Percentiles rank a stretch among this genome's conserved stretches.
phyloP scores from a whole-genome alignment of 1,140 invertebrate genomes.

The Thalassaphorura encarpata region DNA sequence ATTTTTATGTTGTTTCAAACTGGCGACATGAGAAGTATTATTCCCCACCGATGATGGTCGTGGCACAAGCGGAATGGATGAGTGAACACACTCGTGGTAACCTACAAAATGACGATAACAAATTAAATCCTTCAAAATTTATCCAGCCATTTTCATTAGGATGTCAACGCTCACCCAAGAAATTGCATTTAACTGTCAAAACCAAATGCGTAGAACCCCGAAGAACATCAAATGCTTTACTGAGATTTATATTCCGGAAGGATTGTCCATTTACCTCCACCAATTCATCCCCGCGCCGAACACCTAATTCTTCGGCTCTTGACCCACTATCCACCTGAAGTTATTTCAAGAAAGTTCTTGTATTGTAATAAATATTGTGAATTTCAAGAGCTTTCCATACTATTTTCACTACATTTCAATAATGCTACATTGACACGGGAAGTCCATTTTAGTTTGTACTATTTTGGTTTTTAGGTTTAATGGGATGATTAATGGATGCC shows the following conservation, averaged over 20 bases:
- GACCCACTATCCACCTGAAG: too few species aligned
- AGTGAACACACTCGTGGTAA: slow-evolving; percentile 23
- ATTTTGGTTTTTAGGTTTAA: slow-evolving; percentile 71
- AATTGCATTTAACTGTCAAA: slow-evolving; percentile 94
- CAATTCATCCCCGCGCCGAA: slow-evolving; percentile 95
- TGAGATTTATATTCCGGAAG: slow-evolving; percentile 82
- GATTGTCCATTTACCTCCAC: slow-evolving; percentile 95
- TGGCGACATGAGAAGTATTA: slow-evolving; percentile 3
- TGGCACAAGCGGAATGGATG: slow-evolving; percentile 6
- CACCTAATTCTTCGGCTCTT: too few species aligned
- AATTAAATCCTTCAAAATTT: too few species aligned
- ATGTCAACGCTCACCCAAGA: slow-evolving; percentile 57
- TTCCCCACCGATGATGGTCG: slow-evolving; percentile 4
- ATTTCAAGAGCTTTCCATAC: too few species aligned
- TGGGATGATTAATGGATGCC: too few species aligned
- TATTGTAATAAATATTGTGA: too few species aligned
- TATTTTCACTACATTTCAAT: too few species aligned
- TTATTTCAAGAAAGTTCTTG: too few species aligned
- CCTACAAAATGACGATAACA: too few species aligned
- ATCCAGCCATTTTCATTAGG: too few species aligned
- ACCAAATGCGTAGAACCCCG: slow-evolving; percentile 88
- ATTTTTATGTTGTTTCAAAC: slow-evolving; percentile 8
- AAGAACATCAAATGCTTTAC: slow-evolving; percentile 82
- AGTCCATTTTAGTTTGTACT: slow-evolving; percentile 49
- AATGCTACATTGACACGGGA: too few species aligned